These are phyloP conservation scores for Brachyopa scutellaris DNA, from an alignment of 2,888 invertebrate species.

Conservation along the genomic window DNA sequence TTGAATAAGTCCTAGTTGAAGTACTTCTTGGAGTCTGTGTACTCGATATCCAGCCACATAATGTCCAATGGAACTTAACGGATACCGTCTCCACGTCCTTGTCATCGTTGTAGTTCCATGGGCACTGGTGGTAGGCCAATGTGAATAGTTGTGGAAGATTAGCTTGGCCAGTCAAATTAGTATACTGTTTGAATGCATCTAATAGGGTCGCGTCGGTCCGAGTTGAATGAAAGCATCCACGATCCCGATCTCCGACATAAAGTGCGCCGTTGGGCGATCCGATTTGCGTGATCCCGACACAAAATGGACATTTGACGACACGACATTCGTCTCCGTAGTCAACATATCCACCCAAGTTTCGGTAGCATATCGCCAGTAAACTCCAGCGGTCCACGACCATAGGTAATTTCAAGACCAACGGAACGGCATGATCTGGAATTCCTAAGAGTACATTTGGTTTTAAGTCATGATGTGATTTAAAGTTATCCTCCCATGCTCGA, in stretches of 20 bases:
- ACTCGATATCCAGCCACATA: constrained; percentile 99
- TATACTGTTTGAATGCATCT: constrained; percentile 94
- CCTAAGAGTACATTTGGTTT: constrained; percentile 97
- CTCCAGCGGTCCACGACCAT: constrained; percentile 94
- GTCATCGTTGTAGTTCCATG: constrained; percentile 99
- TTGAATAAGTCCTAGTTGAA: constrained; percentile 98
- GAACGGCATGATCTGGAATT: constrained; percentile 98
- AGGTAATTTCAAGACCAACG: constrained; percentile 90
- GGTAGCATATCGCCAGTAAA: constrained; percentile 98
- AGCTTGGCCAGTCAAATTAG: constrained; percentile 92
- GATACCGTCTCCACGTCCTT: constrained; percentile 94
- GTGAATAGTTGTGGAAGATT: constrained; percentile 94
- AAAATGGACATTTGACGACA: constrained; percentile 92
- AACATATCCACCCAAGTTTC: constrained; percentile 99
- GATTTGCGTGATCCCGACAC: constrained; percentile 85
- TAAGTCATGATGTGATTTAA: constrained; percentile 95
- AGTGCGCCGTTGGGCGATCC: constrained; percentile 88
- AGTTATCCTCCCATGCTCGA: constrained; percentile 96
- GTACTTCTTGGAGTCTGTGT: constrained; percentile 98
- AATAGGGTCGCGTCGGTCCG: constrained; percentile 93
- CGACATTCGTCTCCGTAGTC: constrained; percentile 88
- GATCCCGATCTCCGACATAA: constrained; percentile 98
- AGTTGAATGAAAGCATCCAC: constrained; percentile 96
- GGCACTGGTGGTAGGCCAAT: constrained; percentile 96
- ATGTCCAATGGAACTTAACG: constrained; percentile 95